Percentiles rank a stretch among this genome's conserved stretches.
These are phyloP conservation scores for Platycheirus albimanus DNA, from an alignment of 2,888 invertebrate species.

Conservation along the genomic window DNA sequence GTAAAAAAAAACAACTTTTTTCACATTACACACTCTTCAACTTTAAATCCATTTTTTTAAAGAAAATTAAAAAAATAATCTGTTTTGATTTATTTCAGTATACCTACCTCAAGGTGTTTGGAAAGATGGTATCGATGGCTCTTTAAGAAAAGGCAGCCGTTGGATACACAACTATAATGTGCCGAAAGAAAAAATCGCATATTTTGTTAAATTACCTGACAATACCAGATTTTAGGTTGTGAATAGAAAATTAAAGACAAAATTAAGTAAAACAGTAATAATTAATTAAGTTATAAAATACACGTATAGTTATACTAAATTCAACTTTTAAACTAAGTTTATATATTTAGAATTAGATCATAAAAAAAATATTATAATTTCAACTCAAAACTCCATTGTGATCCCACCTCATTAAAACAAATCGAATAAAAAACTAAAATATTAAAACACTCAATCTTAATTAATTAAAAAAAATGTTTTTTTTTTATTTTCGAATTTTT, in stretches of 20 bases:
- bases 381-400: conserved; percentile 73
- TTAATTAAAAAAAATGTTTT: conserved; percentile 26
- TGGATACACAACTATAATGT: conserved; percentile 96
- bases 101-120: conserved; percentile 96
- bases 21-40: too few species aligned
- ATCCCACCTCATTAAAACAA: conserved; percentile 68
- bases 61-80: too few species aligned
- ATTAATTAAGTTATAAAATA: conserved; percentile 39
- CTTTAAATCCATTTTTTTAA: too few species aligned
- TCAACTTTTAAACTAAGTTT: conserved; percentile 33
- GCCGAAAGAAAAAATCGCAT: conserved; percentile 90
- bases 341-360: conserved; percentile 19
- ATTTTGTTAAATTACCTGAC: conserved; percentile 92
- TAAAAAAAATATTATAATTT: conserved; percentile 25
- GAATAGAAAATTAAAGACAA: conserved; percentile 59
- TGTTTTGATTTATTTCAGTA: too few species aligned
- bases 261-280: conserved; percentile 1
- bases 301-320: conserved; percentile 41
- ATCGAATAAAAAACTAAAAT: conserved; percentile 51
- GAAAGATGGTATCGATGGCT: conserved; percentile 95
- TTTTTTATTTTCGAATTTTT: conserved; percentile 35
- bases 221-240: conserved; percentile 88
- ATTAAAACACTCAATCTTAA: conserved; percentile 28
- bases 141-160: conserved; percentile 92
- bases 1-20: too few species aligned